Evolutionary conservation across 1,140 invertebrate genomes (phyloP).

Genomic region (Bradysia coprophila): DNA sequence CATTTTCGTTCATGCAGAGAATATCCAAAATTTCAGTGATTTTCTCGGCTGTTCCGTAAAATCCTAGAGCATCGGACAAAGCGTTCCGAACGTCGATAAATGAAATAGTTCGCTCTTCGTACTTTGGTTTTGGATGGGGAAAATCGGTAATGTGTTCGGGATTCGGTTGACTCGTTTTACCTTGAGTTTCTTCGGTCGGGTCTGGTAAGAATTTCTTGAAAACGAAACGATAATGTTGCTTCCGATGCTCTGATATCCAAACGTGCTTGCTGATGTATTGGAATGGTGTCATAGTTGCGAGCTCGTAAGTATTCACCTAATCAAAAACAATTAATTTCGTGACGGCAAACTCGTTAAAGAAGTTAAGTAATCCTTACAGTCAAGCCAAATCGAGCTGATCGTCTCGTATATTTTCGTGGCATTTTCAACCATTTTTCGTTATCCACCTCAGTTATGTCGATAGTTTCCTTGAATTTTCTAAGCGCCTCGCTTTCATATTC

Average conservation of each 20-base stretch:
- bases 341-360: no score
- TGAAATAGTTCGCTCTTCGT: slow-evolving; percentile 14
- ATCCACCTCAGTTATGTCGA: slow-evolving; percentile 6
- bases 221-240: slow-evolving; percentile 29
- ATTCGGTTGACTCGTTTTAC: slow-evolving; percentile 3
- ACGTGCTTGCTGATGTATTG: slow-evolving; percentile 36
- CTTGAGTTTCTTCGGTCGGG: background rate
- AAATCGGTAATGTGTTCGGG: background rate
- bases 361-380: no score
- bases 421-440: slow-evolving; percentile 24
- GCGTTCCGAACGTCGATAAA: slow-evolving; percentile 14
- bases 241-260: slow-evolving; percentile 31
- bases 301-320: slow-evolving; percentile 26
- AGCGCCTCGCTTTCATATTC: background rate
- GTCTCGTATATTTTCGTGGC: slow-evolving; percentile 37
- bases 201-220: slow-evolving; percentile 15
- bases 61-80: slow-evolving; percentile 18
- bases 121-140: slow-evolving; percentile 4
- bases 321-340: no score
- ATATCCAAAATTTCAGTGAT: slow-evolving; percentile 10
- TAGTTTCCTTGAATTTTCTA: background rate
- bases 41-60: slow-evolving; percentile 17
- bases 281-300: slow-evolving; percentile 29
- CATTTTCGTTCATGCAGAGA: slow-evolving; percentile 5
- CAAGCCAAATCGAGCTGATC: slow-evolving; percentile 39